Percentiles rank a stretch among this genome's conserved stretches.
phyloP scores from a whole-genome alignment of 2,113 vertebrate genomes.

The Menura novaehollandiae region DNA sequence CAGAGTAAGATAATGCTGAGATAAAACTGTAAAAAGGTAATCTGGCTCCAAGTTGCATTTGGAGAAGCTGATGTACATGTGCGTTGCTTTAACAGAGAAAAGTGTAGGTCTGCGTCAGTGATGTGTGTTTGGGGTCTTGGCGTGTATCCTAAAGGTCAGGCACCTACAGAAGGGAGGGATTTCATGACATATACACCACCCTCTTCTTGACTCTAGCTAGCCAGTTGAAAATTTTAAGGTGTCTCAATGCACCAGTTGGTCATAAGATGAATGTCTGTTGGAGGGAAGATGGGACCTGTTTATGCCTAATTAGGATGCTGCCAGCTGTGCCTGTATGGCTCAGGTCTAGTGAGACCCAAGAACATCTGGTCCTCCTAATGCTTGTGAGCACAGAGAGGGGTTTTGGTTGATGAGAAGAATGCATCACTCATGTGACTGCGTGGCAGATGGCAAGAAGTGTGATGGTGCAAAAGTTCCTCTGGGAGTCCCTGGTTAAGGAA shows the following conservation, averaged over 20 bases:
- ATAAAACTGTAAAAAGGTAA: background rate
- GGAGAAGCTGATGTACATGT: background rate
- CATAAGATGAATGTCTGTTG: background rate
- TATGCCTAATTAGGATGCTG: background rate
- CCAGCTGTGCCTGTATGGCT: background rate
- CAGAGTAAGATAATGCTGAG: background rate
- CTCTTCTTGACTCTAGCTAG: background rate
- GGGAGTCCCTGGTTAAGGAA: background rate
- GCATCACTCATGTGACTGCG: background rate
- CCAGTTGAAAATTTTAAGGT: background rate
- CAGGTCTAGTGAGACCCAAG: background rate
- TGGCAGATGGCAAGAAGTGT: slow-evolving; percentile 1
- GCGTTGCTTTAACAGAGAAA: background rate
- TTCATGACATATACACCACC: background rate
- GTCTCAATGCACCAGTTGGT: background rate
- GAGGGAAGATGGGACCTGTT: background rate
- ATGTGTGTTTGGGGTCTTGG: background rate
- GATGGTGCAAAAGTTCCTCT: background rate
- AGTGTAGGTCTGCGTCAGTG: background rate
- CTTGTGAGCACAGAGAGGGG: background rate
- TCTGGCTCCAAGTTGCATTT: background rate
- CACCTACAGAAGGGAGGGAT: background rate
- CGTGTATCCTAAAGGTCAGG: background rate
- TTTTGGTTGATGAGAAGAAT: background rate
- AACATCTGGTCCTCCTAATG: slow-evolving; percentile 15